Evolutionary conservation across 2,888 invertebrate species (phyloP).

Genomic region (Augochlorella aurata): DNA sequence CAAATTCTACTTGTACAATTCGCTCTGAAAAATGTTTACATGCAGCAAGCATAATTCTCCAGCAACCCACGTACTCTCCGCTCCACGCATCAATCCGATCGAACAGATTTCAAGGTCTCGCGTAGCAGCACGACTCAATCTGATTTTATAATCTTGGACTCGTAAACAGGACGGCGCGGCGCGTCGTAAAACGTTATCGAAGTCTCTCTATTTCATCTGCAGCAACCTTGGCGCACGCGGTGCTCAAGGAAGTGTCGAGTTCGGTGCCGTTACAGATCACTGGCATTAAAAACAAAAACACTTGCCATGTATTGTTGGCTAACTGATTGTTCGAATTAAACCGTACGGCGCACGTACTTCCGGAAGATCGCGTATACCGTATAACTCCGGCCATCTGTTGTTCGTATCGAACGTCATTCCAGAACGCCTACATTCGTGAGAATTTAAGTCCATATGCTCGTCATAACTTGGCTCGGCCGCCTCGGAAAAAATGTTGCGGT

Average conservation of each 20-base stretch:
- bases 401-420: constrained; percentile 33
- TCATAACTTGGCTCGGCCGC: constrained; percentile 52
- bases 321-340: constrained; percentile 52
- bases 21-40: not conserved
- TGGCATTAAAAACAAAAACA: constrained; percentile 39
- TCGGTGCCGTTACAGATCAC: constrained; percentile 42
- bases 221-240: constrained; percentile 22
- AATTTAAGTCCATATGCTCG: constrained; percentile 46
- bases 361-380: constrained; percentile 38
- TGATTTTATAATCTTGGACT: constrained; percentile 29
- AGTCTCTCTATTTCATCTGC: constrained; percentile 31
- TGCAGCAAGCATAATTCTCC: not conserved
- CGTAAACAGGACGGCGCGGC: constrained; percentile 13
- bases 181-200: constrained; percentile 43
- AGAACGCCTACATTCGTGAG: constrained; percentile 54
- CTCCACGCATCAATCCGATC: not conserved
- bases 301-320: constrained; percentile 42
- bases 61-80: not conserved
- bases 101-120: not conserved
- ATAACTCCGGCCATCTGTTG: constrained; percentile 30
- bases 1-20: too few species aligned
- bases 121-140: constrained; percentile 25
- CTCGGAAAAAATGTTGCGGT: constrained; percentile 46
- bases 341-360: constrained; percentile 23
- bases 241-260: constrained; percentile 25